Evolutionary conservation across 2,888 invertebrate genomes (phyloP).

Genomic region (Octonoba sinensis): DNA sequence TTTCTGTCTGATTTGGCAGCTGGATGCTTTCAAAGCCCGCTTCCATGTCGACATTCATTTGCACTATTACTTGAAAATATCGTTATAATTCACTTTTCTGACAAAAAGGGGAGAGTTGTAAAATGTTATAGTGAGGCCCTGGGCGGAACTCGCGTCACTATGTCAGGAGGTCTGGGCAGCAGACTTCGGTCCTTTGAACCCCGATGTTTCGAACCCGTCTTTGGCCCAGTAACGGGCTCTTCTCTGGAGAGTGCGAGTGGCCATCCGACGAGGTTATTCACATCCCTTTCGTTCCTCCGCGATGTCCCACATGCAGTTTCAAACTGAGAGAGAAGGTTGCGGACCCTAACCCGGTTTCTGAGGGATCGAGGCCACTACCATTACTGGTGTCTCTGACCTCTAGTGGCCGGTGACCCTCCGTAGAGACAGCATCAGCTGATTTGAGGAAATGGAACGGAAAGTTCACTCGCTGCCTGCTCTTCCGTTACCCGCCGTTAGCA

Average conservation of each 20-base stretch:
- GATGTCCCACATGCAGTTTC: conserved; percentile 48
- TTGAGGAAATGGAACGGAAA: conserved; percentile 62
- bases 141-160: too few relatives aligned
- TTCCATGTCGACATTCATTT: too few relatives aligned
- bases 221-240: conserved; percentile 47
- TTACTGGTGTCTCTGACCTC: conserved; percentile 62
- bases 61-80: too few relatives aligned
- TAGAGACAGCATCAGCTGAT: conserved; percentile 38
- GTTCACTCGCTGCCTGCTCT: conserved; percentile 59
- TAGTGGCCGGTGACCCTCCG: conserved; percentile 60
- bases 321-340: conserved; percentile 57
- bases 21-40: too few relatives aligned
- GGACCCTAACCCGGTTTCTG: conserved; percentile 63
- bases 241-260: conserved; percentile 16
- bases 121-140: too few relatives aligned
- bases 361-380: conserved; percentile 63
- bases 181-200: too few relatives aligned
- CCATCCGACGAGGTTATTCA: conserved; percentile 55
- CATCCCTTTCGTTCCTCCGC: conserved; percentile 61
- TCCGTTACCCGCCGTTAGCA: conserved; percentile 38
- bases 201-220: too few relatives aligned
- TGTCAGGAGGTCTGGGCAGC: too few relatives aligned
- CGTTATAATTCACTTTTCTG: too few relatives aligned
- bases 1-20: too few relatives aligned
- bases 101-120: too few relatives aligned